These are phyloP conservation scores for Scortum barcoo DNA, from an alignment of 2,113 vertebrate genomes.

Conservation along the genomic window DNA sequence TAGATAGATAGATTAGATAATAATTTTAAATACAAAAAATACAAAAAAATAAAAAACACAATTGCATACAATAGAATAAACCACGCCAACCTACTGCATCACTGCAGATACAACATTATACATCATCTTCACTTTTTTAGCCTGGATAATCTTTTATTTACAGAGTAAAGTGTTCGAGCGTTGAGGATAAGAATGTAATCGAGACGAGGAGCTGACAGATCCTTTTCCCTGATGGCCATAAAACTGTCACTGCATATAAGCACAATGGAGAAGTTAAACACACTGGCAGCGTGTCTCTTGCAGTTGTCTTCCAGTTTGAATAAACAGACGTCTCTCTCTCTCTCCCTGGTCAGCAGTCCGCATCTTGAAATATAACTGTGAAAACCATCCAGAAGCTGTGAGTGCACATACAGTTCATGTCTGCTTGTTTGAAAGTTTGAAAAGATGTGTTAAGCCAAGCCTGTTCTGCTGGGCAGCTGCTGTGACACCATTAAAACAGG, in stretches of 20 bases:
- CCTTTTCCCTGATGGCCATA: not conserved
- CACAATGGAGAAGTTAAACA: not conserved
- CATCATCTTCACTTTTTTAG: not conserved
- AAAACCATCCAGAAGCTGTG: not conserved
- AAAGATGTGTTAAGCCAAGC: not conserved
- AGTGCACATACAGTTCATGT: not conserved
- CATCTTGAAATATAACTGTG: not conserved
- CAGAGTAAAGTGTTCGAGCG: not conserved
- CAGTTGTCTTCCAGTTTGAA: conserved; percentile 6
- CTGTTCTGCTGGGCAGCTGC: not conserved
- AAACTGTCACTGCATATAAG: not conserved
- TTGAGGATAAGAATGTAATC: not conserved
- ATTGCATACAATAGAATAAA: conserved; percentile 4
- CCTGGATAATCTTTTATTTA: not conserved
- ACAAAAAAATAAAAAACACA: not conserved
- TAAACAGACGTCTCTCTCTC: not conserved
- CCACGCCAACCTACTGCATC: not conserved
- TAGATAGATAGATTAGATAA: too few relatives aligned
- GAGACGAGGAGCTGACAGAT: not conserved
- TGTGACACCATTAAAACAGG: not conserved
- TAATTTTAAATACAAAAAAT: not conserved
- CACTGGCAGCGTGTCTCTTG: not conserved
- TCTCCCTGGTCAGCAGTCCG: not conserved
- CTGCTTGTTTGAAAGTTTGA: not conserved
- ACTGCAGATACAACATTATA: not conserved